Base-by-base conservation (phyloP, 2,113 vertebrate species). In the Caretta caretta region DNA sequence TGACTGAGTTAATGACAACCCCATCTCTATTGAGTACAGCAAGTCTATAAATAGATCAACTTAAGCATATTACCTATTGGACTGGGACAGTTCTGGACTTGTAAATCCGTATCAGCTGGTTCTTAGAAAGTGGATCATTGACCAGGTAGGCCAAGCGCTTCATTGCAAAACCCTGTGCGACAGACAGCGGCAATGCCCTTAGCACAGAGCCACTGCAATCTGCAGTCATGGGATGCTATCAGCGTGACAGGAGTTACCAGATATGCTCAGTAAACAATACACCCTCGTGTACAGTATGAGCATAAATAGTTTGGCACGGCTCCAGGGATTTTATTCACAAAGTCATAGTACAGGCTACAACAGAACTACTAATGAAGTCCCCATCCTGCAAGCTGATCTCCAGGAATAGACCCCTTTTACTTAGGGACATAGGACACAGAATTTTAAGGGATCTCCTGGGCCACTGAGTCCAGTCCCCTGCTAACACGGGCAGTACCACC, bases 71-170 rank as follows among this genome's bases (percentile, higher is more conserved):
- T 90, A 96, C 82, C 86, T 76, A 51, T 78, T 83, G 76, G 82
- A 93, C 84, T 81, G 90, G 96, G 65, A 91, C 57, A 89, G 86
- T 87, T 94, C 82, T 94, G 48, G 80, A 93, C 86, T 87, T 80
- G 86, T 86, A 97, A 94, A 97, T 93, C 91, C 84, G 83, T 80
- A 91, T 46, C 92, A 83, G 92, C 90, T 25, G 82, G 53, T 87
- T 50, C 91, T 92, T 75, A 65, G 42, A 95, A 94, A 92, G 78
- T 10, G 35, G 88, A 83, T 80, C 87, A 38, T 4, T 75, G 79
- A 92, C 86, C 31, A 82, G 80, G 80, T 7, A 56, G 54, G 51
- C 84, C 93, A 90, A 87, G 42, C 1, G 1, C 48, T 84, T 86
- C 78, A 86, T 80, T 84, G 91, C 49, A 93, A 91, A 90, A 10